A percentile compares a stretch with the other conserved stretches of the same genome.
These are phyloP conservation scores for Halcyon badia DNA, from an alignment of 2,797 vertebrate species.

Conservation along the genomic window DNA sequence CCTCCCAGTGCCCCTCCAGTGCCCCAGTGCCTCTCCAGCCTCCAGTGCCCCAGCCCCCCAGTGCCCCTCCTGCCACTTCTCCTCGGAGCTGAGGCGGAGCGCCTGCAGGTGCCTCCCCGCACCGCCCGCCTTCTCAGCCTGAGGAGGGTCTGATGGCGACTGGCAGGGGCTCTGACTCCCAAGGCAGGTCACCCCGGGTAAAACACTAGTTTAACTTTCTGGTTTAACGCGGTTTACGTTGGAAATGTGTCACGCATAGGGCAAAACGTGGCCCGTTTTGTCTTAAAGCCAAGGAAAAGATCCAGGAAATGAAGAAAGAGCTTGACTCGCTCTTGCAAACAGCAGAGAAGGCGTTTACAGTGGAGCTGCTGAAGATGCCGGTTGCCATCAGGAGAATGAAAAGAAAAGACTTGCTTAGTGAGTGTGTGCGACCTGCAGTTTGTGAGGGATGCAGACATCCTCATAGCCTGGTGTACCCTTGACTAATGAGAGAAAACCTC, in stretches of 20 bases:
- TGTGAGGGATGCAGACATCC: fast-evolving
- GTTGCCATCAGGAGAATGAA: slow-evolving; percentile 77
- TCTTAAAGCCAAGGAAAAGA: slow-evolving; percentile 79
- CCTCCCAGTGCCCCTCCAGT: too few relatives aligned
- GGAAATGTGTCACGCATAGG: fast-evolving
- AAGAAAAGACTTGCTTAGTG: slow-evolving; percentile 77
- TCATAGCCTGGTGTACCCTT: fast-evolving
- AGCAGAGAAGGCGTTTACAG: slow-evolving; percentile 80
- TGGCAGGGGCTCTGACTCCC: fast-evolving
- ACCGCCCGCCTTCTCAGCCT: fast-evolving
- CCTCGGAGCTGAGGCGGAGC: background rate
- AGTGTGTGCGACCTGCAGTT: background rate
- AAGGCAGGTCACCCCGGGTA: fast-evolving
- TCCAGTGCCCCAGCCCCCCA: too few relatives aligned
- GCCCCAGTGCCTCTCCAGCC: too few relatives aligned
- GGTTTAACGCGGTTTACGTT: fast-evolving
- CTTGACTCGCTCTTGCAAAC: slow-evolving; percentile 79
- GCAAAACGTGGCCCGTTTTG: background rate
- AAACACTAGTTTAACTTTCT: fast-evolving
- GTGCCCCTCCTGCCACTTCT: too few relatives aligned
- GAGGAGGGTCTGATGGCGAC: fast-evolving
- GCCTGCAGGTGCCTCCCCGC: fast-evolving
- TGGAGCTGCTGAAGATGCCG: slow-evolving; percentile 85
- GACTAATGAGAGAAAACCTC: fast-evolving
- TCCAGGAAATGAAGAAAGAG: slow-evolving; percentile 80